Evolutionary conservation across 2,888 invertebrate genomes (phyloP).

Genomic region (Melipona beecheii): DNA sequence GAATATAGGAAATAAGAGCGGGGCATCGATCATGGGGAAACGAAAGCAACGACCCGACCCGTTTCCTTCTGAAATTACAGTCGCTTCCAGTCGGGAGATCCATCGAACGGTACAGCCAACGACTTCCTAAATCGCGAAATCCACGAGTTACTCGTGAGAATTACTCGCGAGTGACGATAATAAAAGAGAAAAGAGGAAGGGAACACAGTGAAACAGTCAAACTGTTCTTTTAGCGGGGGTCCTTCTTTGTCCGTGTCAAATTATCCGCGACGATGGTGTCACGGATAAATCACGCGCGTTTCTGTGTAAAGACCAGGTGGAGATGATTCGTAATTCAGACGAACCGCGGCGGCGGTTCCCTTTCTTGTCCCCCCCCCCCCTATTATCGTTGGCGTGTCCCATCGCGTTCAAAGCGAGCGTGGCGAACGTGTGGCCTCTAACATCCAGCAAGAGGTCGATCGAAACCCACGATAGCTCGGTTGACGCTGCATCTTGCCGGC

Average conservation of each 20-base stretch:
- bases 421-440: slow-evolving; percentile 59
- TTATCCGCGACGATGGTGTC: slow-evolving; percentile 33
- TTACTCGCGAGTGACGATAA: not conserved
- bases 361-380: not conserved
- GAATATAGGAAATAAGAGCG: not conserved
- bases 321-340: slow-evolving; percentile 19
- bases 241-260: slow-evolving; percentile 45
- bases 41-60: not conserved
- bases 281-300: not conserved
- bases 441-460: slow-evolving; percentile 65
- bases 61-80: not conserved
- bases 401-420: slow-evolving; percentile 42
- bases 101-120: not conserved
- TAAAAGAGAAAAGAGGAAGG: not conserved
- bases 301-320: not conserved
- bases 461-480: slow-evolving; percentile 70
- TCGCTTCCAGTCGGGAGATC: not conserved
- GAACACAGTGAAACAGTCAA: not conserved
- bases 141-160: slow-evolving; percentile 16
- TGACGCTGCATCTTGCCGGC: slow-evolving; percentile 64
- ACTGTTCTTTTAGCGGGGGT: slow-evolving; percentile 15
- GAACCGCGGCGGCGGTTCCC: not conserved
- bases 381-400: slow-evolving; percentile 36
- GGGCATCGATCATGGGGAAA: not conserved
- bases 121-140: not conserved